Conservation (phyloP, 2,113 vertebrate species). For the Galeopterus variegatus region DNA sequence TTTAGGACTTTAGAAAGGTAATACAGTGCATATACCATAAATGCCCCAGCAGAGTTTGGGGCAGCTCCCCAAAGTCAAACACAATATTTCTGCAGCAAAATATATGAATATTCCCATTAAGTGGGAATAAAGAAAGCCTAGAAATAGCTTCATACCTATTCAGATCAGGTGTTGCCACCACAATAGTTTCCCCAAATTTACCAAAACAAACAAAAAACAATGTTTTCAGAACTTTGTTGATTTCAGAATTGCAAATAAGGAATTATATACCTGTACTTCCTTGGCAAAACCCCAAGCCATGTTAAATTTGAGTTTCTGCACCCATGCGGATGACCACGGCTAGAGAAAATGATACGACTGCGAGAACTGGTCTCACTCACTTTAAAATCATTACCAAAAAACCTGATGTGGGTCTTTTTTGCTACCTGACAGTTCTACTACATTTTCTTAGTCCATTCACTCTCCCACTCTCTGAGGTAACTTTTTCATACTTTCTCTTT, state of each 20-base stretch:
- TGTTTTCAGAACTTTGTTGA: neutral
- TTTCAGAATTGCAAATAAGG: neutral
- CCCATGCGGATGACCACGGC: neutral
- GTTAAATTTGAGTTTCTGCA: neutral
- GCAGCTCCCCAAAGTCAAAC: neutral
- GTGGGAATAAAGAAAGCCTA: neutral
- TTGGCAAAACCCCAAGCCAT: neutral
- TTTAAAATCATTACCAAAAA: neutral
- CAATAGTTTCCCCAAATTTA: neutral
- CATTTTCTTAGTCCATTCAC: neutral
- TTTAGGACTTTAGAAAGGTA: constrained; percentile 25
- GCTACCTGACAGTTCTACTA: neutral
- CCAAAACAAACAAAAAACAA: constrained; percentile 26
- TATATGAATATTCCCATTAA: neutral
- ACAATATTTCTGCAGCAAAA: constrained; percentile 26
- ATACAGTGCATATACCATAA: neutral
- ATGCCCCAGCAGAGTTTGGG: neutral
- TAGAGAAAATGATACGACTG: neutral
- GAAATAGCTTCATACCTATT: neutral
- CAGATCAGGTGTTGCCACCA: neutral
- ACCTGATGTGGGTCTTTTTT: neutral
- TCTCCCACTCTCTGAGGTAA: neutral
- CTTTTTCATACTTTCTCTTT: neutral
- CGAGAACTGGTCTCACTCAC: too few species aligned
- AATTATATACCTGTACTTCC: neutral